These are phyloP conservation scores for Thereva nobilitata DNA, from an alignment of 2,888 invertebrate species.

Conservation along the genomic window DNA sequence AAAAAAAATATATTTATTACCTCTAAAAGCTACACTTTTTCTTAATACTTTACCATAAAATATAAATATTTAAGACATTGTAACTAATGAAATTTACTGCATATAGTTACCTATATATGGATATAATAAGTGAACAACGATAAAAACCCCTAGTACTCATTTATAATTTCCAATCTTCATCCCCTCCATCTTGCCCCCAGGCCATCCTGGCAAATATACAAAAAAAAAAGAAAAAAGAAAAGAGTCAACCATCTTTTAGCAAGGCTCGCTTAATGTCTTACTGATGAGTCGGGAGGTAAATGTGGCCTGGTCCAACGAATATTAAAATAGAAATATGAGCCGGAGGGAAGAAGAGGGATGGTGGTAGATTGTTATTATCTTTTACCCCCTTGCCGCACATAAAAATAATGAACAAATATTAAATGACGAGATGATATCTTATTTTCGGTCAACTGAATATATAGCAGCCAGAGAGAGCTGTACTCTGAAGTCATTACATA, in stretches of 20 bases:
- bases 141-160: too few species aligned
- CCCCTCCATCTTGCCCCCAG: too few species aligned
- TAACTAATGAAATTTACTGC: too few species aligned
- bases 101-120: too few species aligned
- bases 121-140: too few species aligned
- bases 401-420: constrained; percentile 43
- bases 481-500: constrained; percentile 8
- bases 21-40: too few species aligned
- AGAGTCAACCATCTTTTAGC: neutral
- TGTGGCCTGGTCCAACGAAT: constrained; percentile 21
- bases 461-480: neutral
- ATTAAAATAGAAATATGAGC: constrained; percentile 42
- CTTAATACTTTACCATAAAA: too few species aligned
- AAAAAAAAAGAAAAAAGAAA: too few species aligned
- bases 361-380: constrained; percentile 36
- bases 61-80: too few species aligned
- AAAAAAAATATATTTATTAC: too few species aligned
- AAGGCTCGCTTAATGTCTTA: neutral
- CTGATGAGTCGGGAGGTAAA: constrained; percentile 8
- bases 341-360: constrained; percentile 7
- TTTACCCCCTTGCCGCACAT: constrained; percentile 35
- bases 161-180: too few species aligned
- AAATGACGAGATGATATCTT: constrained; percentile 43
- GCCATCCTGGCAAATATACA: too few species aligned
- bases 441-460: constrained; percentile 39